Base-by-base conservation (phyloP, 35 echinoderm and acorn worm genomes). In the Strongylocentrotus purpuratus region DNA sequence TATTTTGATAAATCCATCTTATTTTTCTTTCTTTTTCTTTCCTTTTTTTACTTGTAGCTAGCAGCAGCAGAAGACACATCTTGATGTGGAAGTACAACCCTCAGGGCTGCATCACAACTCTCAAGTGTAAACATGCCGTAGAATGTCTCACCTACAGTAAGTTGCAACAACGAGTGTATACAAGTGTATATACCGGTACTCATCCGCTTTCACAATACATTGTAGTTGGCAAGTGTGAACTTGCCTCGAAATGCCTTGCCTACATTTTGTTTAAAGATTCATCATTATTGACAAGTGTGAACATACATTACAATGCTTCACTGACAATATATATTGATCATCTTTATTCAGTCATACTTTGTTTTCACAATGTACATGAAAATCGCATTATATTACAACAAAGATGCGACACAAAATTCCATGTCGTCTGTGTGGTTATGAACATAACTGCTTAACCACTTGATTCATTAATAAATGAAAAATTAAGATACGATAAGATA, bases 51-150 rank as follows among this genome's bases (percentile, higher is more conserved):
- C 15, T 70, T 70, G 61, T 94, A 99, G 98, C 97, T 4, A 99
- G 98, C 86, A 99, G 97, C 31, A 99, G 97, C 55, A 94, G 98
- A 94, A 92, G 98, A 14, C 95, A 97, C 95, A 33, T 99, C n/a
- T 85, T 99, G n/a, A 95, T 97, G 46, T 99, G 98, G 97, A 99
- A 97, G 92, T 99, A 99, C 85, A 99, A 99, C 20, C 98, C 98
- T 4, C 96, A 95, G 33, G 98, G 97, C 3, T 99, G 98, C 92
- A 98, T 99, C 52, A 99, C 98, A 32, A 95, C 98, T 9, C 89
- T 99, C 22, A 97, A 99, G 88, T 99, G 98, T 65, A 99, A 97
- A 96, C 97, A 99, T 94, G 95, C 97, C n/a, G 98, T 97, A 31
- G 97, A 99, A 86, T 97, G 96, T 31, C 96, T 99, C 4, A 99